These are phyloP conservation scores for Austrolebias charrua DNA, from an alignment of 2,797 vertebrate species.

Conservation along the genomic window DNA sequence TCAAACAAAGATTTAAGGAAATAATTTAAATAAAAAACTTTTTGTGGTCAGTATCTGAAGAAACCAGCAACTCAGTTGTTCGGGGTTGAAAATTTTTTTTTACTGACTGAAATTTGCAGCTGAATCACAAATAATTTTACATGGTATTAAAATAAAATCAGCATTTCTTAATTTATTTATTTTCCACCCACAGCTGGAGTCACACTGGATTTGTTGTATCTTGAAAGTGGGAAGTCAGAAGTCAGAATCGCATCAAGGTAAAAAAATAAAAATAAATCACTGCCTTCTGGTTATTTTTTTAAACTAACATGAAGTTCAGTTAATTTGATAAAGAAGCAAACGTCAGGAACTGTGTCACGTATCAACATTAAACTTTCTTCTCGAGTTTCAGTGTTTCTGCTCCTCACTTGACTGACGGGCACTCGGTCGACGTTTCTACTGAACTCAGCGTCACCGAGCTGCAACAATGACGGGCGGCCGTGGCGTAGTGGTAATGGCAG, in stretches of 20 bases:
- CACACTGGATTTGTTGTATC: neutral
- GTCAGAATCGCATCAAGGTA: too few species aligned
- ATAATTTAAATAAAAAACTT: neutral
- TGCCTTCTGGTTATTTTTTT: too few species aligned
- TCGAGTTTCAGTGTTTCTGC: too few species aligned
- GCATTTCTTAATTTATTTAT: neutral
- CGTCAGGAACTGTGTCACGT: neutral
- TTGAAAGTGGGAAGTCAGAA: neutral
- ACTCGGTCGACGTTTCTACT: too few species aligned
- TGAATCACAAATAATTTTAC: too few species aligned
- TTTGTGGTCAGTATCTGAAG: neutral
- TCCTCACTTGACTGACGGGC: too few species aligned
- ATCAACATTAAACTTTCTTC: too few species aligned
- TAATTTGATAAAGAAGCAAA: neutral
- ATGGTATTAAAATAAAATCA: neutral
- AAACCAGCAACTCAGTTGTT: neutral
- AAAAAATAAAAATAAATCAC: too few species aligned
- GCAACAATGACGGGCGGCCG: too few species aligned
- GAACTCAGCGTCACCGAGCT: too few species aligned
- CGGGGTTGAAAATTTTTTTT: neutral
- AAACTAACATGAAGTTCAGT: too few species aligned
- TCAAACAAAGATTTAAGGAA: neutral
- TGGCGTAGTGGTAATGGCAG: too few species aligned
- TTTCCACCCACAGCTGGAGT: neutral
- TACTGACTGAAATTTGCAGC: neutral